phyloP scores from a whole-genome alignment of 2,888 invertebrate species.

The Dicyrtoma fusca region DNA sequence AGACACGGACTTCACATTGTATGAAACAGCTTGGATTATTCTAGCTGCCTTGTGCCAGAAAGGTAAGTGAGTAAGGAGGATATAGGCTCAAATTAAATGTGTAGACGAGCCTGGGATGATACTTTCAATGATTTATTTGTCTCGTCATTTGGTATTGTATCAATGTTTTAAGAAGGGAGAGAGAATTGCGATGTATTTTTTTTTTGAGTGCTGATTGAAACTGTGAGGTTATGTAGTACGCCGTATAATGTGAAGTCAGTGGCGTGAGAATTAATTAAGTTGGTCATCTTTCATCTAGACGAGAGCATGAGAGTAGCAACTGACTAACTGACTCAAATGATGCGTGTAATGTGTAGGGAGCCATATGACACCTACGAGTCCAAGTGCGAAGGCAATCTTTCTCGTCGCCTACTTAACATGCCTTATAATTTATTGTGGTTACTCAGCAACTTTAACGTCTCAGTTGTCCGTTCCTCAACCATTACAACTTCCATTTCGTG shows the following conservation, averaged over 20 bases:
- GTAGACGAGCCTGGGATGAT: neutral
- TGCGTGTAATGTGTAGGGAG: constrained; percentile 20
- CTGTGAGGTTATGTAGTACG: too few relatives aligned
- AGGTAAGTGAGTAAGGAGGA: constrained; percentile 14
- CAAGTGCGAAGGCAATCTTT: constrained; percentile 36
- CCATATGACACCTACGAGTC: constrained; percentile 26
- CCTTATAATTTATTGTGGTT: constrained; percentile 38
- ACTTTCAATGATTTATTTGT: neutral
- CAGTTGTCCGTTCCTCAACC: constrained; percentile 40
- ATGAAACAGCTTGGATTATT: constrained; percentile 31
- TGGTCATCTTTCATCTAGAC: too few relatives aligned
- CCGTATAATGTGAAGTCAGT: too few relatives aligned
- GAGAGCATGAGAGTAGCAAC: too few relatives aligned
- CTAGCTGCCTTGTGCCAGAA: constrained; percentile 36
- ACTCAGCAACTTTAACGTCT: constrained; percentile 42
- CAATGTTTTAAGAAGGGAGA: too few relatives aligned
- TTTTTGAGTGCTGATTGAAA: too few relatives aligned
- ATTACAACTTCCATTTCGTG: constrained; percentile 38
- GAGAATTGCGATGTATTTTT: too few relatives aligned
- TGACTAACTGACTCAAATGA: too few relatives aligned
- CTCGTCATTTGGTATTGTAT: neutral
- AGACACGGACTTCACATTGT: constrained; percentile 12
- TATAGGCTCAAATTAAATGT: neutral
- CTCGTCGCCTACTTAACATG: constrained; percentile 36
- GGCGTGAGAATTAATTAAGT: too few relatives aligned